Evolutionary conservation across 2,797 vertebrate species (phyloP).

Genomic region (Gymnocypris eckloni): DNA sequence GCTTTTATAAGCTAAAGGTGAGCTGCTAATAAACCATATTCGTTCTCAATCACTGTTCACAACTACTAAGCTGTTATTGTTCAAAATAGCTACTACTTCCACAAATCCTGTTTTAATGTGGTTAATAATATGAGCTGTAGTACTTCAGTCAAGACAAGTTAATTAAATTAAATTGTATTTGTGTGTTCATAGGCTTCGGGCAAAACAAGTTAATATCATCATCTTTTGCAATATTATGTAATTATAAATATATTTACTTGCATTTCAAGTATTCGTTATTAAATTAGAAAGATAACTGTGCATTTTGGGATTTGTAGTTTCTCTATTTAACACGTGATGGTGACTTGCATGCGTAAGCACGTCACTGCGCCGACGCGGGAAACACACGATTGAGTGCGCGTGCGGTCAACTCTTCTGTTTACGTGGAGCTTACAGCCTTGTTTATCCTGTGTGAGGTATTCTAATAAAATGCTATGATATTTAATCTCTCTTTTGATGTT

Average conservation of each 20-base stretch:
- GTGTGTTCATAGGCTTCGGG: not conserved
- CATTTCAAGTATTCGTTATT: not conserved
- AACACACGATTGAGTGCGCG: not conserved
- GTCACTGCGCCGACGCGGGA: slow-evolving; percentile 43
- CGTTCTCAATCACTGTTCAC: not conserved
- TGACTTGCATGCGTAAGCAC: slow-evolving; percentile 7
- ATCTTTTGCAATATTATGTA: not conserved
- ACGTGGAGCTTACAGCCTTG: not conserved
- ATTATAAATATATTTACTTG: not conserved
- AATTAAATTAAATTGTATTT: not conserved
- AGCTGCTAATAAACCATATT: not conserved
- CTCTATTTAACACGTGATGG: not conserved
- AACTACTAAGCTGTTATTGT: not conserved
- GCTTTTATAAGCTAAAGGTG: not conserved
- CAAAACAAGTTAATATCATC: not conserved
- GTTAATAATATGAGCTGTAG: not conserved
- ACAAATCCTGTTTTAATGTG: not conserved
- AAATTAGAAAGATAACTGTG: not conserved
- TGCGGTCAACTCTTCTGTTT: not conserved
- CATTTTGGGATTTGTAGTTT: slow-evolving; percentile 40
- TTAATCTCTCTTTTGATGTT: not conserved
- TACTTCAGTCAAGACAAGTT: not conserved
- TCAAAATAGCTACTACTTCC: not conserved
- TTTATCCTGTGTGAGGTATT: slow-evolving; percentile 17
- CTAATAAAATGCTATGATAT: not conserved